Percentiles rank a stretch among this genome's conserved stretches.
Conservation (phyloP, 2,113 vertebrate species). For the Proterorhinus semilunaris region DNA sequence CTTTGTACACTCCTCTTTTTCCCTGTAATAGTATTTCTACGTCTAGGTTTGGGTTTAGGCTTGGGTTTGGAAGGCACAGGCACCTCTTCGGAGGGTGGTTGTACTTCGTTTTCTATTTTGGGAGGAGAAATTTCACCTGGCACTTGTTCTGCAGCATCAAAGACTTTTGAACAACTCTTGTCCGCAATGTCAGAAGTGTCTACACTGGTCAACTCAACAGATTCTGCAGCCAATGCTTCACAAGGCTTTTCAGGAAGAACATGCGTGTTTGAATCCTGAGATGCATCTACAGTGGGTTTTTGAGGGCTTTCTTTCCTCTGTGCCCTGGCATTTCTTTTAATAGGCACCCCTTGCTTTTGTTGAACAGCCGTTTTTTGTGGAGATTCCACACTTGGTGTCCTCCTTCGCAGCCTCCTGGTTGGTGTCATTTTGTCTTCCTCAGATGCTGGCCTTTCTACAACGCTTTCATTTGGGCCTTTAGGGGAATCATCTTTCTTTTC, state of each 20-base stretch:
- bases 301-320: constrained; percentile 32
- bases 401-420: constrained; percentile 55
- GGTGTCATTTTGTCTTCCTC: constrained; percentile 34
- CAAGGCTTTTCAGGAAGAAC: constrained; percentile 45
- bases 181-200: constrained; percentile 31
- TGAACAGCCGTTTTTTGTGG: constrained; percentile 50
- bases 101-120: constrained; percentile 39
- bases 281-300: constrained; percentile 32
- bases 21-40: constrained; percentile 53
- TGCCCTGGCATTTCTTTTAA: constrained; percentile 56
- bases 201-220: constrained; percentile 12
- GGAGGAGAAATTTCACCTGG: constrained; percentile 37
- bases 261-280: constrained; percentile 46
- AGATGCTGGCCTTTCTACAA: constrained; percentile 45
- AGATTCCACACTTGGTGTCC: constrained; percentile 47
- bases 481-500: constrained; percentile 57
- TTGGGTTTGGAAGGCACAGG: constrained; percentile 64
- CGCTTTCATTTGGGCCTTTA: constrained; percentile 49
- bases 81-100: constrained; percentile 52
- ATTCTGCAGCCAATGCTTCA: constrained; percentile 28
- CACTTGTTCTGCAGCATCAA: constrained; percentile 26
- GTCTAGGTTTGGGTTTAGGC: constrained; percentile 18
- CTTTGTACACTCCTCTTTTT: constrained; percentile 56
- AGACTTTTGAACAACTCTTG: constrained; percentile 9
- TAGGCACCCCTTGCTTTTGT: constrained; percentile 55